phyloP scores from a whole-genome alignment of 2,888 invertebrate genomes.

The Spisula solida region DNA sequence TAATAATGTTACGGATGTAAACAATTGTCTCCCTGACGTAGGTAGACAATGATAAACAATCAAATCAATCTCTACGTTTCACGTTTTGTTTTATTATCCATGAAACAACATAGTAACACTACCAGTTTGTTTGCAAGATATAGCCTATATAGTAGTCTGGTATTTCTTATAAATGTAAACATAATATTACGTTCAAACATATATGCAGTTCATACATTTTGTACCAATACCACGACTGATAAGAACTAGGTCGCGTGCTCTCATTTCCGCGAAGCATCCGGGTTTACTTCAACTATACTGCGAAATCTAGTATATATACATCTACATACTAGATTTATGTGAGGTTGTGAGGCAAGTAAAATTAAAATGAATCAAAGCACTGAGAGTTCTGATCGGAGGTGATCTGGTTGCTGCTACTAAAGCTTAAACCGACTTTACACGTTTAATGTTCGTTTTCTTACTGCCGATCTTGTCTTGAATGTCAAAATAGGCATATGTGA shows the following conservation, averaged over 20 bases:
- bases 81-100: background rate
- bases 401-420: too few species aligned
- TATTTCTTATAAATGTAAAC: background rate
- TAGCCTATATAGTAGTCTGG: background rate
- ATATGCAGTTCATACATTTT: background rate
- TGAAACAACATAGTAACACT: background rate
- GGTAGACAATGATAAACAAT: background rate
- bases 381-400: too few species aligned
- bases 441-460: too few species aligned
- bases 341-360: background rate
- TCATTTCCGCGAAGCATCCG: background rate
- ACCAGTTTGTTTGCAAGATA: background rate
- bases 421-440: too few species aligned
- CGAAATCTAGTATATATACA: background rate
- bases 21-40: background rate
- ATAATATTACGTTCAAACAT: background rate
- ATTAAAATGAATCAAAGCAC: background rate
- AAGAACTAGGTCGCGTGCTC: background rate
- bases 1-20: background rate
- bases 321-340: background rate
- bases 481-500: too few species aligned
- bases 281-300: background rate
- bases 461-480: too few species aligned
- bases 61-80: background rate
- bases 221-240: background rate